These are phyloP conservation scores for Rhimphoctona megacephalus DNA, from an alignment of 2,888 invertebrate species.

Conservation along the genomic window DNA sequence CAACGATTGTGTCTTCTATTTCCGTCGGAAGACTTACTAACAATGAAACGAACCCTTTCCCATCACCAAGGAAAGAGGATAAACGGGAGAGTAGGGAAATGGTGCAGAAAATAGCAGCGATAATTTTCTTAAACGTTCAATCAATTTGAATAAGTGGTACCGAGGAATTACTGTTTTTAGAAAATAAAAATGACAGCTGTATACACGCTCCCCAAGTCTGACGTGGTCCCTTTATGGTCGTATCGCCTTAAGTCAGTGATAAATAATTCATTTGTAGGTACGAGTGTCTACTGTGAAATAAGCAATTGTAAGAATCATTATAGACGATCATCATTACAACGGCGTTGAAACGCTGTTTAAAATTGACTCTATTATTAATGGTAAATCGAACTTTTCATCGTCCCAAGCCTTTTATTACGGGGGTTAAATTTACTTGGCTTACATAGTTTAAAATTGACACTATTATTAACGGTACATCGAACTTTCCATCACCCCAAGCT, in stretches of 20 bases:
- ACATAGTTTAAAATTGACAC: not conserved
- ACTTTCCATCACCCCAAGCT: not conserved
- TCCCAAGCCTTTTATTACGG: not conserved
- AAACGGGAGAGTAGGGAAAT: not conserved
- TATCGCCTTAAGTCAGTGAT: not conserved
- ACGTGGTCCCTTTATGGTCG: not conserved
- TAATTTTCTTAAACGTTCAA: not conserved
- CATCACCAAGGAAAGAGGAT: no score
- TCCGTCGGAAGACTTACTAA: not conserved
- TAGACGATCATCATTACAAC: not conserved
- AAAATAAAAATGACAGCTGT: not conserved
- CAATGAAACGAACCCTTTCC: not conserved
- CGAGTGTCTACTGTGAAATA: not conserved
- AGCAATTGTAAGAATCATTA: not conserved
- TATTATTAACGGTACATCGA: not conserved
- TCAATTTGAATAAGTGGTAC: not conserved
- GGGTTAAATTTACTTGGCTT: not conserved
- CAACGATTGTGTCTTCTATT: not conserved
- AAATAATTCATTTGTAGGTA: not conserved
- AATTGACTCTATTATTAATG: not conserved
- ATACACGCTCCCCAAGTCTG: not conserved
- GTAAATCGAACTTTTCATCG: not conserved
- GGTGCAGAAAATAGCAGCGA: not conserved
- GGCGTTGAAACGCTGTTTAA: not conserved
- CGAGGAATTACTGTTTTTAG: not conserved